Evolutionary conservation across 2,797 vertebrate species (phyloP).

Genomic region (Melanitta fusca): DNA sequence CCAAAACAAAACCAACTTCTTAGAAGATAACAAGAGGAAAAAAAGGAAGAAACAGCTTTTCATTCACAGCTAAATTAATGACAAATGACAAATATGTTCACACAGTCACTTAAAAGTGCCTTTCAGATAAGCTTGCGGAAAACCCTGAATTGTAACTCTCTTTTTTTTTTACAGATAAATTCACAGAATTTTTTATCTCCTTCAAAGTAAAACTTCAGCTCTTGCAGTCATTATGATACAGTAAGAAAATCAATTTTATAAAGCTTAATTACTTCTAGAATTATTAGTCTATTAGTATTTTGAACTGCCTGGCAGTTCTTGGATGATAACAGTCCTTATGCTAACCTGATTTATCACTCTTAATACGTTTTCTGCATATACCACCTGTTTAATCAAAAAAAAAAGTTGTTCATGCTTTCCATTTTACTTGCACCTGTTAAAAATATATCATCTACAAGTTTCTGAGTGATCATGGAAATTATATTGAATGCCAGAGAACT

Average conservation of each 20-base stretch:
- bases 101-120: neutral
- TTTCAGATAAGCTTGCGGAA: neutral
- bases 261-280: slow-evolving; percentile 21
- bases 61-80: neutral
- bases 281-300: slow-evolving; percentile 1
- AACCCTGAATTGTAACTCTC: neutral
- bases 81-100: neutral
- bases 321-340: neutral
- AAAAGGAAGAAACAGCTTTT: neutral
- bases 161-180: neutral
- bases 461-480: neutral
- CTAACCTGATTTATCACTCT: neutral
- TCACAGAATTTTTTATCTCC: neutral
- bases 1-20: neutral
- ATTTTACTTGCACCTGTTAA: neutral
- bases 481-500: neutral
- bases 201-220: slow-evolving; percentile 8
- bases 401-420: neutral
- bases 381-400: neutral
- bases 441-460: neutral
- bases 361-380: neutral
- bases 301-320: neutral
- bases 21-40: neutral
- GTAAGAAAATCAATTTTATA: neutral
- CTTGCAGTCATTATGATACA: neutral